Conservation (phyloP, 2,113 vertebrate genomes). For the Onychorhynchus coronatus region DNA sequence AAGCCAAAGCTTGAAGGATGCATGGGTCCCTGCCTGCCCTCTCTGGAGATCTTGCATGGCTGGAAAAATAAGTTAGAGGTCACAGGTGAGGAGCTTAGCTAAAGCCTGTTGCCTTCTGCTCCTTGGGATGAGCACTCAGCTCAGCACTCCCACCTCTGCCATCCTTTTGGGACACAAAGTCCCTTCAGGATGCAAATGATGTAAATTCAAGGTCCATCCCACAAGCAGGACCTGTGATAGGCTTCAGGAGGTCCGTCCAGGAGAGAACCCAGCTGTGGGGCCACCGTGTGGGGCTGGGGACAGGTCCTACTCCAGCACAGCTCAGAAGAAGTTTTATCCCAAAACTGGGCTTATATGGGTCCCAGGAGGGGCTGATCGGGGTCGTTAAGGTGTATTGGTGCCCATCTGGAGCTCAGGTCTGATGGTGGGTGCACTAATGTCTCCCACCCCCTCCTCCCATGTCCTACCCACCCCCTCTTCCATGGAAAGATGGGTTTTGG, state of each 20-base stretch:
- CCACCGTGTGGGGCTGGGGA: no score
- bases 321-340: rapidly evolving
- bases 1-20: not conserved
- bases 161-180: not conserved
- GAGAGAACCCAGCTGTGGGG: not conserved
- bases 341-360: not conserved
- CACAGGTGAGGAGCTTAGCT: not conserved
- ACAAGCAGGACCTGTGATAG: not conserved
- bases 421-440: not conserved
- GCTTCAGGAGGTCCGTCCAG: not conserved
- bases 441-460: not conserved
- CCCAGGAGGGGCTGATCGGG: not conserved
- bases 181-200: no score
- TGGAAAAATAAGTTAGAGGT: not conserved
- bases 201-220: not conserved
- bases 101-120: not conserved
- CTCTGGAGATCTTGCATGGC: not conserved
- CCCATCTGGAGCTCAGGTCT: not conserved
- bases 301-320: not conserved
- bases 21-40: not conserved
- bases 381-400: not conserved
- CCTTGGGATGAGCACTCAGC: not conserved
- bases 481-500: not conserved
- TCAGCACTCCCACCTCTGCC: not conserved
- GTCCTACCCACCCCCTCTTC: not conserved